Evolutionary conservation across 2,797 vertebrate genomes (phyloP).

Genomic region (Octomys mimax): DNA sequence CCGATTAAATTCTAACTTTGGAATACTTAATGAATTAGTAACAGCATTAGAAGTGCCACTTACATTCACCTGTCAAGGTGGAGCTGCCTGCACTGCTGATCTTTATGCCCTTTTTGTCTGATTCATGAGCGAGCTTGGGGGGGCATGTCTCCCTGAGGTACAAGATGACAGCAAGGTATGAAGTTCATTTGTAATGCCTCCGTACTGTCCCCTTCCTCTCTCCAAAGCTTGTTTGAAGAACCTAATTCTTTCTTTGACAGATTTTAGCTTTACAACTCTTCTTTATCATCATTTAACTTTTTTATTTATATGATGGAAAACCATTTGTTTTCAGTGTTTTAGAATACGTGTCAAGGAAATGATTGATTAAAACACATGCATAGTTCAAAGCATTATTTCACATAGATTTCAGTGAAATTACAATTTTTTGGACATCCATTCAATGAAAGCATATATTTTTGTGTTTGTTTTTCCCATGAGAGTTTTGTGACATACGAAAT

Average conservation of each 20-base stretch:
- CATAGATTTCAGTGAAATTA: constrained; percentile 1
- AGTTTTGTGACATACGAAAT: neutral
- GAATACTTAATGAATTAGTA: constrained; percentile 85
- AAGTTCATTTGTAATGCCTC: constrained; percentile 5
- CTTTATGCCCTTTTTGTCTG: constrained; percentile 70
- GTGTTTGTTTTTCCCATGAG: neutral
- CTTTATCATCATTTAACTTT: neutral
- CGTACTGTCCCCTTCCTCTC: constrained; percentile 43
- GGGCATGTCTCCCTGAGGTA: constrained; percentile 2
- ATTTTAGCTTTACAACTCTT: constrained; percentile 25
- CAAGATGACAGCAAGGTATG: constrained; percentile 64
- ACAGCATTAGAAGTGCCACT: constrained; percentile 65
- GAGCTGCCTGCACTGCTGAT: constrained; percentile 8
- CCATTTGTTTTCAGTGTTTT: constrained; percentile 19
- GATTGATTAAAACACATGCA: neutral
- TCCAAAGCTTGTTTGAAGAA: constrained; percentile 25
- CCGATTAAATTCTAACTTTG: constrained; percentile 81
- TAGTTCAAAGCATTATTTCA: neutral
- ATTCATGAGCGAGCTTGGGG: neutral
- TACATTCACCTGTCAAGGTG: constrained; percentile 76
- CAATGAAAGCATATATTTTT: constrained; percentile 9
- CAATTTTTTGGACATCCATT: neutral
- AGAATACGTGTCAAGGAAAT: neutral
- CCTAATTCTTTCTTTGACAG: constrained; percentile 20
- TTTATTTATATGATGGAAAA: neutral